These are phyloP conservation scores for Drosophila bocki DNA, from an alignment of 1,140 invertebrate genomes.

Conservation along the genomic window DNA sequence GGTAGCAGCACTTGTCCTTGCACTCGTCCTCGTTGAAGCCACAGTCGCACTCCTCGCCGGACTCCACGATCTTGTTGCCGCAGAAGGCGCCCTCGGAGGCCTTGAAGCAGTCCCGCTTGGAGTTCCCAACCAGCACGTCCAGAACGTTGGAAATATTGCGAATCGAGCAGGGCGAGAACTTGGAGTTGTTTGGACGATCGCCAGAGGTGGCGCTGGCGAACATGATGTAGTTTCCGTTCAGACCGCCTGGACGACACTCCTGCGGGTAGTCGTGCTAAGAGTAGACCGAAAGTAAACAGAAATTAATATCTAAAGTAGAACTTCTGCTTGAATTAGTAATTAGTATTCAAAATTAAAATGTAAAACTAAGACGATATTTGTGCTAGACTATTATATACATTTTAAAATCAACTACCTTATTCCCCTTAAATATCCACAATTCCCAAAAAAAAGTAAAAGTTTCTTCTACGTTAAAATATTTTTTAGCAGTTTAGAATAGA, in stretches of 20 bases:
- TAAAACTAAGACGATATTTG: no score
- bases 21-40: constrained; percentile 98
- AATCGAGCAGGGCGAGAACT: constrained; percentile 96
- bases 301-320: neutral
- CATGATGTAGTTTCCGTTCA: constrained; percentile 98
- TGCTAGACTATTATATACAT: no score
- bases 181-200: constrained; percentile 96
- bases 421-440: no score
- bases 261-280: constrained; percentile 96
- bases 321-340: neutral
- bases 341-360: neutral
- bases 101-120: constrained; percentile 98
- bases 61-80: constrained; percentile 99
- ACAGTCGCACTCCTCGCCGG: constrained; percentile 99
- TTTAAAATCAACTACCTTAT: no score
- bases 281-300: no score
- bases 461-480: no score
- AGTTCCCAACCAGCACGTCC: constrained; percentile 94
- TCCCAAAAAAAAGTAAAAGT: no score
- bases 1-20: constrained; percentile 97
- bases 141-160: constrained; percentile 98
- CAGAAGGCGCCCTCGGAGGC: constrained; percentile 97
- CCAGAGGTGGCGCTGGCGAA: constrained; percentile 98
- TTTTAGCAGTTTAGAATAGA: no score
- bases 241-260: constrained; percentile 95